phyloP scores from a whole-genome alignment of 1,140 invertebrate species.

The Nephotettix cincticeps region DNA sequence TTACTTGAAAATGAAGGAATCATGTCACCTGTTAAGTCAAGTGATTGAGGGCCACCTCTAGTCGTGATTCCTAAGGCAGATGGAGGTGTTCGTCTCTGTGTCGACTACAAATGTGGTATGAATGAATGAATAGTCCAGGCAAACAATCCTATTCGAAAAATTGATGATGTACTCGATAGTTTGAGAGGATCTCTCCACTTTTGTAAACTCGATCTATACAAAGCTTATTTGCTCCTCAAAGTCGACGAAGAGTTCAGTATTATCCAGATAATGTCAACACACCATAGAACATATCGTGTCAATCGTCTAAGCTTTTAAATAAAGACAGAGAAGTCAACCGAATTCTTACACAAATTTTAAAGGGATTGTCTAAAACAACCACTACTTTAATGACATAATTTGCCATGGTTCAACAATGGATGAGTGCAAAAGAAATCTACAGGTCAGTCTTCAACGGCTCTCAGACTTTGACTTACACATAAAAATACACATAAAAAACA shows the following conservation, averaged over 20 bases:
- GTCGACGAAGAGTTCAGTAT: conserved; percentile 38
- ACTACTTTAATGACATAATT: too few relatives aligned
- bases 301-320: too few relatives aligned
- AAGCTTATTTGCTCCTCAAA: conserved; percentile 42
- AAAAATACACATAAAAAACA: too few relatives aligned
- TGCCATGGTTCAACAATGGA: too few relatives aligned
- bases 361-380: conserved; percentile 38
- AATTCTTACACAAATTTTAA: conserved; percentile 48
- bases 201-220: too few relatives aligned
- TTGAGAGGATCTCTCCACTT: too few relatives aligned
- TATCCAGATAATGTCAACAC: conserved; percentile 45
- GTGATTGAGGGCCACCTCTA: conserved; percentile 46
- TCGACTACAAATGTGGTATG: too few relatives aligned
- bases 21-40: conserved; percentile 39
- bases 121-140: background rate
- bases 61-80: too few relatives aligned
- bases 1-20: conserved; percentile 28
- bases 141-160: conserved; percentile 20
- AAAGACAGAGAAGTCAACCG: conserved; percentile 53
- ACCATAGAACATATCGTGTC: conserved; percentile 45
- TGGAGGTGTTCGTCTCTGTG: too few relatives aligned
- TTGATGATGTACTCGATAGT: conserved; percentile 26
- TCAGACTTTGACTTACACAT: conserved; percentile 38
- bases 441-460: too few relatives aligned
- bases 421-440: too few relatives aligned